These are phyloP conservation scores for Epistrophe grossulariae DNA, from an alignment of 2,888 invertebrate species.

Conservation along the genomic window DNA sequence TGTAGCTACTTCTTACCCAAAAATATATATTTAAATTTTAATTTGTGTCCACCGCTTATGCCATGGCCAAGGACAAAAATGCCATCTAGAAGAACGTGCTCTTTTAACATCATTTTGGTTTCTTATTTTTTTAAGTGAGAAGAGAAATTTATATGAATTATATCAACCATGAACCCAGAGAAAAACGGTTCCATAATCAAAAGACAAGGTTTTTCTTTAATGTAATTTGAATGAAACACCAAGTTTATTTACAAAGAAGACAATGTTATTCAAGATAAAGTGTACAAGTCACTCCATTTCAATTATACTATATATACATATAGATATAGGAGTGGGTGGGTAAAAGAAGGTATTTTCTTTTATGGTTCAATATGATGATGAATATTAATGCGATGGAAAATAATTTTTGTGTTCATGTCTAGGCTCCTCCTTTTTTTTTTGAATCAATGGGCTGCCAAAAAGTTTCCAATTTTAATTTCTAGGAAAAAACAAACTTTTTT, in stretches of 20 bases:
- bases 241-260: background rate
- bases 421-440: background rate
- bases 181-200: background rate
- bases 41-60: background rate
- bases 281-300: constrained; percentile 25
- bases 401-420: background rate
- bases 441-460: background rate
- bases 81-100: background rate
- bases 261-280: constrained; percentile 11
- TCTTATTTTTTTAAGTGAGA: background rate
- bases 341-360: background rate
- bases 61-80: constrained; percentile 4
- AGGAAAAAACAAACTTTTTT: too few species aligned
- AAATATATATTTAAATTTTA: background rate
- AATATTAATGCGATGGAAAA: background rate
- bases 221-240: constrained; percentile 13
- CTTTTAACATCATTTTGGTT: too few species aligned
- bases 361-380: constrained; percentile 1
- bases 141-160: constrained; percentile 14
- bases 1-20: background rate
- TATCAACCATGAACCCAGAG: background rate
- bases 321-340: background rate
- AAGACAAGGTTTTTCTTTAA: constrained; percentile 2
- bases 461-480: background rate
- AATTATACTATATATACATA: too few species aligned